Evolutionary conservation across 2,113 vertebrate genomes (phyloP).

Genomic region (Atractosteus spatula): DNA sequence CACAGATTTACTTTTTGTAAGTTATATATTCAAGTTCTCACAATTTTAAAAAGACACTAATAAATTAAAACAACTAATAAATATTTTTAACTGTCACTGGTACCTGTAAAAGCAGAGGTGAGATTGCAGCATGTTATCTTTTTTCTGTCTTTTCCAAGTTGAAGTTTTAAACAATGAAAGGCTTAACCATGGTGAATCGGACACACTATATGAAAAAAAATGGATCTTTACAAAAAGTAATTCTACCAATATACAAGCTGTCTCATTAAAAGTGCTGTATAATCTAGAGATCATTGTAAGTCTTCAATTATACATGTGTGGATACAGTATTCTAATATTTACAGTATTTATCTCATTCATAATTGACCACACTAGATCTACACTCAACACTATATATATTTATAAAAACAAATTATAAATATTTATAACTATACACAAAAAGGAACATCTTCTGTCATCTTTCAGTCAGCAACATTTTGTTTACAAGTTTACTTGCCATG

Average conservation of each 20-base stretch:
- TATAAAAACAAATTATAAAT: slow-evolving; percentile 2
- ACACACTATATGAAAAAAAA: background rate
- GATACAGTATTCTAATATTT: slow-evolving; percentile 16
- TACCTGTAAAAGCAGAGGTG: slow-evolving; percentile 25
- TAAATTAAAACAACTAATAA: slow-evolving; percentile 32
- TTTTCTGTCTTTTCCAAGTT: background rate
- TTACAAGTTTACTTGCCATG: background rate
- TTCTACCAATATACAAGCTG: slow-evolving; percentile 16
- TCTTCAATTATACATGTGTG: slow-evolving; percentile 20
- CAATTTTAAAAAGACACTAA: slow-evolving; percentile 32
- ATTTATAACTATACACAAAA: slow-evolving; percentile 4
- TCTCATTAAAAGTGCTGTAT: slow-evolving; percentile 18
- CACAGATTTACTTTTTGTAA: slow-evolving; percentile 35
- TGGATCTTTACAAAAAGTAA: slow-evolving; percentile 24
- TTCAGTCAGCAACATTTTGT: background rate
- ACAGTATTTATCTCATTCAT: slow-evolving; percentile 1
- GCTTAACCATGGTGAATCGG: background rate
- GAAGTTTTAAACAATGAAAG: background rate
- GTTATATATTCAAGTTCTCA: slow-evolving; percentile 37
- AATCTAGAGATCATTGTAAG: slow-evolving; percentile 15
- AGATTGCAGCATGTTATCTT: slow-evolving; percentile 7
- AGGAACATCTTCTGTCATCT: background rate
- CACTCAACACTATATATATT: slow-evolving; percentile 1
- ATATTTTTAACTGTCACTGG: slow-evolving; percentile 28
- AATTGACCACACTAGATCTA: background rate